Evolutionary conservation across 2,797 vertebrate genomes (phyloP).

Genomic region (Dryobates pubescens): DNA sequence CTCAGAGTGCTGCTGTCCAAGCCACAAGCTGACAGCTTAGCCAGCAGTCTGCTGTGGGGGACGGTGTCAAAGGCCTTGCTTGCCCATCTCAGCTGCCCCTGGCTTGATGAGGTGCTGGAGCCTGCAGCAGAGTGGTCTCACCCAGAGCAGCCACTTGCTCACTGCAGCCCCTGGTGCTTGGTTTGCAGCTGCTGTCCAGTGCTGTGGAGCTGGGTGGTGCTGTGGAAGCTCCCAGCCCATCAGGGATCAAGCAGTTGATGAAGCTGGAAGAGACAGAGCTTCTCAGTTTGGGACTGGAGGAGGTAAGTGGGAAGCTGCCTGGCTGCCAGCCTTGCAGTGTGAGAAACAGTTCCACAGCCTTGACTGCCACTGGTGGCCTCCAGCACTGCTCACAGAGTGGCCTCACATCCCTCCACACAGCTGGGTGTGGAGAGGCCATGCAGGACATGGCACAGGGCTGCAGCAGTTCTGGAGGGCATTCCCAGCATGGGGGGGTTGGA

Average conservation of each 20-base stretch:
- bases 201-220: not conserved
- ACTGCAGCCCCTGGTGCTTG: not conserved
- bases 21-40: too few species aligned
- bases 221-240: not conserved
- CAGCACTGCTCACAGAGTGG: not conserved
- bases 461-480: not conserved
- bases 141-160: not conserved
- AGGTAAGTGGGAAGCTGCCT: constrained; percentile 72
- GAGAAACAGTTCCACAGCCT: not conserved
- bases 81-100: not conserved
- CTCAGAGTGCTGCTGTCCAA: too few species aligned
- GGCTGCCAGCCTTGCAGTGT: fast-evolving
- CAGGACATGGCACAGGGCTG: fast-evolving
- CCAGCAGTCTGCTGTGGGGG: too few species aligned
- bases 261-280: not conserved
- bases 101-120: not conserved
- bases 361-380: not conserved
- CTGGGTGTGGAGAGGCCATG: not conserved
- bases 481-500: not conserved
- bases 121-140: not conserved
- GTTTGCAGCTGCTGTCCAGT: constrained; percentile 31
- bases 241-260: not conserved
- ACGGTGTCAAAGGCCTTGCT: too few species aligned
- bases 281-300: constrained; percentile 66
- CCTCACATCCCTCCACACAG: not conserved